A percentile compares a stretch with the other conserved stretches of the same genome.
Conservation (phyloP, 2,888 invertebrate species). For the Rhingia rostrata region DNA sequence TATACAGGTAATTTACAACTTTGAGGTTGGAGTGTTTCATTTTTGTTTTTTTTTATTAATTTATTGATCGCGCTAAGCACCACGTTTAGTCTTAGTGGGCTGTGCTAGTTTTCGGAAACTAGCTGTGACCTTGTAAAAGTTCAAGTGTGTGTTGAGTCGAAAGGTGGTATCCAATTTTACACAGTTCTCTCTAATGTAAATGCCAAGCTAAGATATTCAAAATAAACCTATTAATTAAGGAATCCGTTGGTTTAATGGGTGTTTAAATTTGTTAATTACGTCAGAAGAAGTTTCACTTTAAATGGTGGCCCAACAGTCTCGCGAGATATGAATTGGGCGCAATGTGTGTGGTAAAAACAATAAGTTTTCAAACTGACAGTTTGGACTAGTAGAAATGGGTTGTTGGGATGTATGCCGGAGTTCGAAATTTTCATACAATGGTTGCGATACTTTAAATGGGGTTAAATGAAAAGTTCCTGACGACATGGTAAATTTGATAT, state of each 20-base stretch:
- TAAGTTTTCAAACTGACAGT: constrained; percentile 11
- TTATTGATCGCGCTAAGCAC: constrained; percentile 5
- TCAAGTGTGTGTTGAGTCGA: neutral
- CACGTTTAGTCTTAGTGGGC: neutral
- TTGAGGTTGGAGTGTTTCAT: constrained; percentile 22
- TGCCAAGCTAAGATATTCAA: constrained; percentile 24
- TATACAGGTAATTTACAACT: constrained; percentile 7
- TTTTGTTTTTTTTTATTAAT: constrained; percentile 23
- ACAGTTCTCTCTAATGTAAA: constrained; percentile 17
- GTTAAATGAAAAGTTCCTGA: too few relatives aligned
- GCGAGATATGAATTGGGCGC: constrained; percentile 36
- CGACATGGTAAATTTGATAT: too few relatives aligned
- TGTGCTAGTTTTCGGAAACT: constrained; percentile 3
- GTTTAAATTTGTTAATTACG: constrained; percentile 6
- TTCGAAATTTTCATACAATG: too few relatives aligned
- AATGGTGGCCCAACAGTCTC: neutral
- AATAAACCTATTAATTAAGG: constrained; percentile 37
- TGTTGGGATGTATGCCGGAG: too few relatives aligned
- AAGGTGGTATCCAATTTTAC: constrained; percentile 27
- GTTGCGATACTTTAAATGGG: too few relatives aligned
- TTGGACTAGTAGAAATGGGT: neutral
- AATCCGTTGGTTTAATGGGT: neutral
- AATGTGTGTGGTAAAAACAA: neutral
- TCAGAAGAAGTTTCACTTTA: constrained; percentile 6
- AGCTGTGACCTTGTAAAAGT: constrained; percentile 31